Base-by-base conservation (phyloP, 2,797 vertebrate genomes). In the Typhlichthys subterraneus region DNA sequence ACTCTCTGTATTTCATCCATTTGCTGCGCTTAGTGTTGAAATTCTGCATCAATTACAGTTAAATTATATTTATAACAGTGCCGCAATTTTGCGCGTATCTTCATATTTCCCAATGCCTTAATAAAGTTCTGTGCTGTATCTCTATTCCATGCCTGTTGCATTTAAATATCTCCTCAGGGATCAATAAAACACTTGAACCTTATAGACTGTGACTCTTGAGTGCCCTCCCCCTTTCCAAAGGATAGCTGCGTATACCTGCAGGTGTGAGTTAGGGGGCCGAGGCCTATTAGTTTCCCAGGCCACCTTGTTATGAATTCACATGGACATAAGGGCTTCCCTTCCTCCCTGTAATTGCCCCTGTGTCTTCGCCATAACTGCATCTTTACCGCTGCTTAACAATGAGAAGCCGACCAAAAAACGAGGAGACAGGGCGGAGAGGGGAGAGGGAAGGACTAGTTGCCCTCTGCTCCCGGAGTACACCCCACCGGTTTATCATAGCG, bases 311-410 rank as follows among this genome's bases (percentile, higher is more conserved):
- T 31, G 46, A 31, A 14, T 29, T 29, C 76, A 52, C 61, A 82
- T 72, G 68, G 72, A 81, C 80, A 85, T 70, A 72, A 72, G 74
- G 67, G 69, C 19, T 19, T 73, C 77, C 66, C 74, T 76, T 77
- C 72, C 67, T 33, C 57, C 38, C 75, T 17, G 62, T 89, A 88
- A 90, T 88, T 88, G 87, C 79, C 76, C 81, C 80, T 81, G 77
- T 77, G 82, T 82, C 86, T 85, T 82, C 50, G 74, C 75, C 49
- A 48, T 14, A 11, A 45, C 5, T 80, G 86, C 85, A 72, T 86
- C 85, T 78, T 73, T 75, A 74, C 56, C 19, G 14, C 57, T 38
- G 61, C 33, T 6, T 38, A 57, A 76, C 75, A 63, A 80, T 59
- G 62, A 77, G 76, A 6, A 49, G 67, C 29, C 65, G 64, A 55